phyloP scores from a whole-genome alignment of 1,140 invertebrate species.

The Drosophila quadrilineata region DNA sequence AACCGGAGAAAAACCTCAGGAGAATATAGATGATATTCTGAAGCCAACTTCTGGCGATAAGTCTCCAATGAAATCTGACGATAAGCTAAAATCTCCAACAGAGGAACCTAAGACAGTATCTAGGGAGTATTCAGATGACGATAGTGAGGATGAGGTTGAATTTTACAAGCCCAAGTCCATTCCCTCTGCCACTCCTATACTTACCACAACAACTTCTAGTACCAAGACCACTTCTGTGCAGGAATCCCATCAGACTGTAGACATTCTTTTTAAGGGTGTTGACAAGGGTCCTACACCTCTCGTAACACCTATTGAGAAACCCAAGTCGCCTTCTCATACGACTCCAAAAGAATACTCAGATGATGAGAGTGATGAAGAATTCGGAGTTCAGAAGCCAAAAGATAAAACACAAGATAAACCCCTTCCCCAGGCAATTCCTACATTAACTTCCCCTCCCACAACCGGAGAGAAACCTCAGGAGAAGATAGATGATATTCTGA shows the following conservation, averaged over 20 bases:
- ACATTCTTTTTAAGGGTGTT: background rate
- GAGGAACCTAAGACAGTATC: background rate
- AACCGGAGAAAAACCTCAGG: constrained; percentile 4
- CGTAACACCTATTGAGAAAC: background rate
- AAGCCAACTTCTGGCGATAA: background rate
- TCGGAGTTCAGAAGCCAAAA: background rate
- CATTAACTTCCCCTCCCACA: background rate
- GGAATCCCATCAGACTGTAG: constrained; percentile 4
- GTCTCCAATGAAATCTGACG: background rate
- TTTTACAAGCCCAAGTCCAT: constrained; percentile 4
- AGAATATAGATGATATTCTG: constrained; percentile 10
- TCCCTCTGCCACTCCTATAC: background rate
- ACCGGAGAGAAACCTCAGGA: background rate
- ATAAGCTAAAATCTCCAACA: constrained; percentile 7
- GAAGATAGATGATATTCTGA: background rate
- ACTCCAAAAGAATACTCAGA: constrained; percentile 10
- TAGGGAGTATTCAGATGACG: constrained; percentile 13
- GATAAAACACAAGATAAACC: too few relatives aligned
- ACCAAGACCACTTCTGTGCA: background rate
- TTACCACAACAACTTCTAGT: background rate
- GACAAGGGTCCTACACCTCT: background rate
- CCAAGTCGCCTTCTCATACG: constrained; percentile 5
- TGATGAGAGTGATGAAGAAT: constrained; percentile 4
- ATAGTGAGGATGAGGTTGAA: constrained; percentile 8
- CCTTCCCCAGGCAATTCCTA: background rate